Percentiles rank a stretch among this genome's conserved stretches.
These are phyloP conservation scores for Heliconius hortense DNA, from an alignment of 2,888 invertebrate genomes.

Conservation along the genomic window DNA sequence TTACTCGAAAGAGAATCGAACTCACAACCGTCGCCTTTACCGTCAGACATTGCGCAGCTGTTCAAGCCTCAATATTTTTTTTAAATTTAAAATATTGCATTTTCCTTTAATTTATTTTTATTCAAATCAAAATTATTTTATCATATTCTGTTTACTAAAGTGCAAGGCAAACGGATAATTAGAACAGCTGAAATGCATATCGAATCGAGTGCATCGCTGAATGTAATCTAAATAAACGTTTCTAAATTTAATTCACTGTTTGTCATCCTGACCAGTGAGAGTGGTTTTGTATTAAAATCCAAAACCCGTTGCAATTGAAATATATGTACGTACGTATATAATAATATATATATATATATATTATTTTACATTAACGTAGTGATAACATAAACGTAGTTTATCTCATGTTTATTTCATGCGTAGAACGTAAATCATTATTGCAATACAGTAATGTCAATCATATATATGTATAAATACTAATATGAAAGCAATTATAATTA, in stretches of 20 bases:
- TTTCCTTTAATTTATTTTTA: too few species aligned
- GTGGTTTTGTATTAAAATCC: constrained; percentile 19
- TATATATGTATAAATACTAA: not conserved
- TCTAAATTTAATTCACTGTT: constrained; percentile 33
- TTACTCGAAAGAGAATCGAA: too few species aligned
- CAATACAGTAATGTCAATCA: not conserved
- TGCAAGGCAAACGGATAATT: constrained; percentile 27
- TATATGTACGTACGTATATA: too few species aligned
- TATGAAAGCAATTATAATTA: not conserved
- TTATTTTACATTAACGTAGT: not conserved
- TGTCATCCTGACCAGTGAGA: constrained; percentile 9
- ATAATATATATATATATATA: not conserved
- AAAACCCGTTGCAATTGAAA: not conserved
- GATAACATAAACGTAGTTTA: not conserved
- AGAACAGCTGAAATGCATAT: constrained; percentile 30
- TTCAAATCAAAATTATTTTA: not conserved
- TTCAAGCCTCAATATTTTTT: too few species aligned
- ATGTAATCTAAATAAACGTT: constrained; percentile 31
- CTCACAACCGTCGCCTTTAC: too few species aligned
- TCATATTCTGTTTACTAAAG: not conserved
- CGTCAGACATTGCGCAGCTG: too few species aligned
- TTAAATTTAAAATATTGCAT: too few species aligned
- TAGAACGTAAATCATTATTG: constrained; percentile 12
- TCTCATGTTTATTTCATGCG: not conserved
- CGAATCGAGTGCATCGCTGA: constrained; percentile 28